Evolutionary conservation across 2,113 vertebrate species (phyloP), one percentile per base, ranked within the genome.

Genomic region (Platichthys stellatus): DNA sequence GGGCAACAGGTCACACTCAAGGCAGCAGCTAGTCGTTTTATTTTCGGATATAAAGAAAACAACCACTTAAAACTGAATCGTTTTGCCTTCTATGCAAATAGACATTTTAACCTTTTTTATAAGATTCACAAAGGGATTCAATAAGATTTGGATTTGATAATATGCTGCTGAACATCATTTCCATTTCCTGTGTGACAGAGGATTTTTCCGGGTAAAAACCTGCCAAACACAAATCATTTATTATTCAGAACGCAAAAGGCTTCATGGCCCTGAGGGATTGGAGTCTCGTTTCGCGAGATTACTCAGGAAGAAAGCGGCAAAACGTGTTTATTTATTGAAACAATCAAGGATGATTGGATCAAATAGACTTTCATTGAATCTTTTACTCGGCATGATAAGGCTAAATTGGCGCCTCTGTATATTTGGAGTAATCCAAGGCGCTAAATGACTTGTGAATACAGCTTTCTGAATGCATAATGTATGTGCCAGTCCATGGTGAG

Each of bases 391-490:
- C 40, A 54, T 66, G 60, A 74, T 76, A 17, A 61, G 14, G 47
- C 61, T 67, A 23, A 21, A 68, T 68, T 68, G 68, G 45, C 11
- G 21, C 59, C 77, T 23, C 26, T 81, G 72, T 64, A 57, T 76
- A 23, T 47, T 3, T 53, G 58, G 62, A 31, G 67, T 69, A 72
- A 78, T 71, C 64, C 49, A 38, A 35, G 69, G 43, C 63, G 59
- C 73, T 74, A 80, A 84, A 85, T 78, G 75, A 69, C 71, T 80
- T 65, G 64, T 88, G 84, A 88, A 87, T 87, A 45, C 85, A 72
- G 77, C 87, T 67, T 86, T 90, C 76, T 92, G 83, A 88, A 88
- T 90, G 77, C 82, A 84, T 90, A 88, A 86, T 86, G 85, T 90
- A 80, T 87, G 85, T 87, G 49, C 54, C 74, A 85, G 86, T 76